Base-by-base conservation (phyloP, 1,140 invertebrate species). In the Drosophila watanabei region DNA sequence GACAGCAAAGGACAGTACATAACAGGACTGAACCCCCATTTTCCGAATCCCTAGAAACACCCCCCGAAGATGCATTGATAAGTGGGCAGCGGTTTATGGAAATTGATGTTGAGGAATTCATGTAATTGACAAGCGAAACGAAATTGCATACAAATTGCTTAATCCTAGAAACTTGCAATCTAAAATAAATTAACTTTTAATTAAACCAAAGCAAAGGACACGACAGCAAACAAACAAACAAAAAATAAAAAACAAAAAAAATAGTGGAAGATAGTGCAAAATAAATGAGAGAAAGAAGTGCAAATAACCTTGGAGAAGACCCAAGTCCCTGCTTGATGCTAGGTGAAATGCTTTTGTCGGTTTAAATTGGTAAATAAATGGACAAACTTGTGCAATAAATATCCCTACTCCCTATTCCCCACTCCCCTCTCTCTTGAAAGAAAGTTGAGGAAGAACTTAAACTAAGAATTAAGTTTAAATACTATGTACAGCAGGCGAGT, bases 161-260 rank as follows among this genome's bases (percentile, higher is more conserved):
- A 68, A 69, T 71, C 48, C 58, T 41, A 76, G 45, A 61, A 63
- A 70, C 59, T 51, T 68, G n/a, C 75, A 32, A 76, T 83, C 81
- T 83, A 75, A 68, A 89, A 89, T 90, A 89, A 90, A 89, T 85
- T 89, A 90, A 85, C 45, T 77, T 88, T 87, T 77, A 80, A 83
- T 87, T 80, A 71, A 61, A 59, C 16, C 56, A 54, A 48, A 57
- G 49, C 30, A 13, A 48, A 49, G 37, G 37, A 20, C 51, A 20
- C 51, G 30, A 57, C 24, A 43, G 41, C 30, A 71, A 41, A 52
- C 39, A 48, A 64, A 60, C 37, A 11, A 68, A 24, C 13, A 9
- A 13, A 7, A n/a, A 52, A 46, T 35, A 28, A 18, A 28, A 43
- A 37, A 46, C 13, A 39, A 39, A 49, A 16, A 57, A 7, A 13